phyloP scores from a whole-genome alignment of 2,113 vertebrate genomes.

The Empidonax traillii region DNA sequence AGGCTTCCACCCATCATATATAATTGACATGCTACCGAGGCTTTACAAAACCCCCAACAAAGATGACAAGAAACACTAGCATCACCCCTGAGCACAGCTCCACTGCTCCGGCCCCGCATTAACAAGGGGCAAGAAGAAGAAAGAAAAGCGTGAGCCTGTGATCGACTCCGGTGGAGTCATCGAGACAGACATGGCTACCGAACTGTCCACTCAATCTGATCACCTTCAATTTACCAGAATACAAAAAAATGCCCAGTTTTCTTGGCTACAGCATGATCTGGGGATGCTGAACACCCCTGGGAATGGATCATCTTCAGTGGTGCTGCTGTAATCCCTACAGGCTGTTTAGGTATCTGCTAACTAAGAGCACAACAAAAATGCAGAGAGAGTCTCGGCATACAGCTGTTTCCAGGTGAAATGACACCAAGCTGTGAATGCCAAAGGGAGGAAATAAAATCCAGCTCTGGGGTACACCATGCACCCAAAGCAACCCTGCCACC shows the following conservation, averaged over 20 bases:
- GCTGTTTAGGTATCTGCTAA: background rate
- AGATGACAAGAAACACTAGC: constrained; percentile 36
- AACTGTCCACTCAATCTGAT: background rate
- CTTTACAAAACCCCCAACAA: constrained; percentile 53
- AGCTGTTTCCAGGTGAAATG: background rate
- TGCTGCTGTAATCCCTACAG: accelerated
- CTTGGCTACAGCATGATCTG: background rate
- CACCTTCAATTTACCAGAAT: background rate
- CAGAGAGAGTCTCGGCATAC: background rate
- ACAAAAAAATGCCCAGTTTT: background rate
- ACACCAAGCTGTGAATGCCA: background rate
- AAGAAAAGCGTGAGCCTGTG: background rate
- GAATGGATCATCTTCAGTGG: accelerated
- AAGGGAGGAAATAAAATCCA: background rate
- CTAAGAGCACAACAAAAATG: background rate
- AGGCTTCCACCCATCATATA: constrained; percentile 62
- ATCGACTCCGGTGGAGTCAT: accelerated
- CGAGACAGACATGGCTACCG: background rate
- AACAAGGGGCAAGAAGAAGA: background rate
- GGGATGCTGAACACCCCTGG: background rate
- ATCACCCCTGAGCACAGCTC: constrained; percentile 5
- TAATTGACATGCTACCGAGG: constrained; percentile 27
- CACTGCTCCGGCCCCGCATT: accelerated
- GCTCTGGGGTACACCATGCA: background rate
- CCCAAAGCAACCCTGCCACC: background rate